Conservation (phyloP, 2,888 invertebrate genomes). For the Hemicrepidius hirtus region DNA sequence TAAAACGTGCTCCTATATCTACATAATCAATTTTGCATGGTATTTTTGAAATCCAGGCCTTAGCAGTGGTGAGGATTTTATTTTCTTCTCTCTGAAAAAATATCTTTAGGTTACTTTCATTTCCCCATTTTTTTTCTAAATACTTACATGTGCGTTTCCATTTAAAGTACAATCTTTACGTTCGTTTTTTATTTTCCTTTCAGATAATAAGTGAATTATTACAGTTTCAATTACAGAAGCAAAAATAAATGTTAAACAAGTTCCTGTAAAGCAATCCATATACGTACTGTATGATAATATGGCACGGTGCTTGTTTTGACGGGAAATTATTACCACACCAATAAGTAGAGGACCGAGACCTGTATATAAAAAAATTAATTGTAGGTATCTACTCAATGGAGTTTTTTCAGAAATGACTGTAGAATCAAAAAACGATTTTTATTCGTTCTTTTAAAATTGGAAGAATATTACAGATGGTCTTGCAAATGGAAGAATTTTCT, state of each 20-base stretch:
- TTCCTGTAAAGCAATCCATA: constrained; percentile 35
- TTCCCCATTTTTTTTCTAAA: background rate
- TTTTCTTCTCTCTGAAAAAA: constrained; percentile 7
- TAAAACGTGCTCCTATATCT: constrained; percentile 27
- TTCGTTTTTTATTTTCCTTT: background rate
- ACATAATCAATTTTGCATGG: background rate
- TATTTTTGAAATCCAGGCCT: background rate
- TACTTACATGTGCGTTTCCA: constrained; percentile 27
- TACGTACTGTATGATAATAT: constrained; percentile 20
- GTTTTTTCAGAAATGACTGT: too few species aligned
- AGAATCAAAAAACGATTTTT: background rate
- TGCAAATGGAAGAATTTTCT: too few species aligned
- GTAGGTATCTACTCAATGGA: too few species aligned
- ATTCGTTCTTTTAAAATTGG: too few species aligned
- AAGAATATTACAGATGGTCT: too few species aligned
- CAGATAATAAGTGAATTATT: constrained; percentile 1
- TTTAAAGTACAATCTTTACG: background rate
- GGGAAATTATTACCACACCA: background rate
- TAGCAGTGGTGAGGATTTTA: background rate
- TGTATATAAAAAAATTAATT: background rate
- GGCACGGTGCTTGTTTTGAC: constrained; percentile 1
- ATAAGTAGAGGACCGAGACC: constrained; percentile 21
- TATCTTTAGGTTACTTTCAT: too few species aligned
- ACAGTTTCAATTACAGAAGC: constrained; percentile 21
- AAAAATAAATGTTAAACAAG: constrained; percentile 32